phyloP scores from a whole-genome alignment of 2,113 vertebrate genomes.

The Phyllostomus hastatus region DNA sequence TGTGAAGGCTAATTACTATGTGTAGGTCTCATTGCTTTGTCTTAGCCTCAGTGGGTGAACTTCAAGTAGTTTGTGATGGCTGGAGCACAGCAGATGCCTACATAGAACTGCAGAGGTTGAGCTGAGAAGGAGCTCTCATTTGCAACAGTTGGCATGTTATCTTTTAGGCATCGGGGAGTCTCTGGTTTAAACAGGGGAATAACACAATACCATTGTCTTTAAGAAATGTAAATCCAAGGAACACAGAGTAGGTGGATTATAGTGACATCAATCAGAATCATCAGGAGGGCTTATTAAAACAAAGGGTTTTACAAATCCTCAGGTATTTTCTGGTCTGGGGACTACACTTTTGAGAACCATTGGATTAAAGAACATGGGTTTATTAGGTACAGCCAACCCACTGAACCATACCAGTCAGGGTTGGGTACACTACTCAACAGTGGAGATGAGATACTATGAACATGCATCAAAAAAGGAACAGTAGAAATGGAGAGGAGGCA shows the following conservation, averaged over 20 bases:
- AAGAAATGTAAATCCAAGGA: not conserved
- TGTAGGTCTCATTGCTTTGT: too few species aligned
- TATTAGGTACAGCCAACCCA: not conserved
- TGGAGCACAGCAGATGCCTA: too few species aligned
- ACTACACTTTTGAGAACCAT: not conserved
- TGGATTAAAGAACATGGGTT: not conserved
- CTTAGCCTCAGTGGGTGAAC: not conserved
- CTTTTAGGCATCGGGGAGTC: not conserved
- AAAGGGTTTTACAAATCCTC: not conserved
- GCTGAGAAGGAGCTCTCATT: not conserved
- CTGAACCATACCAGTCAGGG: too few species aligned
- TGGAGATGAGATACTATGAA: not conserved
- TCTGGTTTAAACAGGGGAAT: not conserved
- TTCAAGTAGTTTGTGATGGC: not conserved
- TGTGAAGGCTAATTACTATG: not conserved
- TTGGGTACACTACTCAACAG: not conserved
- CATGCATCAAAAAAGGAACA: not conserved
- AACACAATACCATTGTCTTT: not conserved
- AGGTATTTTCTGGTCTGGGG: not conserved
- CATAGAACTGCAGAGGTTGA: rapidly evolving
- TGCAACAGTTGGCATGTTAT: not conserved
- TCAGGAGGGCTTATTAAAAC: not conserved
- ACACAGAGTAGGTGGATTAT: not conserved
- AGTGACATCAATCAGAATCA: not conserved
- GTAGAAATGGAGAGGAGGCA: not conserved